Base-by-base conservation (phyloP, 2,797 vertebrate species). In the Clarias pachynema region DNA sequence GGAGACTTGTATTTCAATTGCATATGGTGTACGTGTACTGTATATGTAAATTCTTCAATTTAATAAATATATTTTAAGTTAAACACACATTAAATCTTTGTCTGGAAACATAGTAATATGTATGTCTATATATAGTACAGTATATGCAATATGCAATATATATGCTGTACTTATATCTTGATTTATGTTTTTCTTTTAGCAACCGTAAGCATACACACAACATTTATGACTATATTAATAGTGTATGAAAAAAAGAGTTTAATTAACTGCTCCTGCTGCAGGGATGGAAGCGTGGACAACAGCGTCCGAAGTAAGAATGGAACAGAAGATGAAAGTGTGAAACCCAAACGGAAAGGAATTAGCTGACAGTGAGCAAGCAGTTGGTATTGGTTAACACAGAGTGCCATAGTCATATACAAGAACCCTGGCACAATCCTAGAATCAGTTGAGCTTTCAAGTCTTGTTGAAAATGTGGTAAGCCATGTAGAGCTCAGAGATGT, bases 271-370 rank as follows among this genome's bases (percentile, higher is more conserved):
- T 74, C 5, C 92, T 94, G 91, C 93, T 93, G 92, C 93, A 95
- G 94, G 93, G 89, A 91, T 87, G 92, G 92, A 94, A 95, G 93
- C 89, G 90, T 89, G 91, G 92, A 93, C 87, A 90, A 93, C 87
- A 85, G 91, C 70, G 86, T 92, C 90, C 92, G 92, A 93, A 94
- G 93, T 92, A 92, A 94, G 93, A 94, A 94, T 91, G 91, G 93
- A 92, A 93, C 92, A 84, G 91, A 94, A 89, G 91, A 84, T 7
- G 4, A 91, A 89, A 94, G 92, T 89, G 87, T 93, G 89, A 92
- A 95, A 93, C 91, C 91, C 93, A 92, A 92, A 90, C 84, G 81
- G 89, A 91, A 94, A 91, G 90, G 93, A 91, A 88, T 87, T 85
- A 88, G 89, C 91, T 93, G 93, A 95, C 93, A 90, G 92, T 91